phyloP scores from a whole-genome alignment of 2,797 vertebrate genomes.

The Dendrocincla fuliginosa region DNA sequence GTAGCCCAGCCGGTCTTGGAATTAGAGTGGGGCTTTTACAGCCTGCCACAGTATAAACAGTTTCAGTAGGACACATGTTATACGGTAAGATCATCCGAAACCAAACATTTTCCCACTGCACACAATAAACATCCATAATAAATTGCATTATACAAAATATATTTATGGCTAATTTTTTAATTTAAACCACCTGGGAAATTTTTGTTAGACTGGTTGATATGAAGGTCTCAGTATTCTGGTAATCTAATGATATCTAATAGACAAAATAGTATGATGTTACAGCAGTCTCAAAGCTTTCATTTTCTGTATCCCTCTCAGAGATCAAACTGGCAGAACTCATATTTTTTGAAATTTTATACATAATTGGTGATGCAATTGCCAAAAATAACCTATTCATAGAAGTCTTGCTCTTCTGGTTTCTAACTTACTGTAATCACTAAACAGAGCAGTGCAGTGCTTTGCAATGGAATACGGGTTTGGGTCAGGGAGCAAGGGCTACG shows the following conservation, averaged over 20 bases:
- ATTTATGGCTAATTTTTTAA: constrained; percentile 73
- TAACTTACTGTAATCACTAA: constrained; percentile 73
- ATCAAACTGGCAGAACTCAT: constrained; percentile 70
- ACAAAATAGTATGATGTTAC: constrained; percentile 70
- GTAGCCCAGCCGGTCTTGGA: not conserved
- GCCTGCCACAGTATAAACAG: constrained; percentile 19
- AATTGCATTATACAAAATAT: constrained; percentile 69
- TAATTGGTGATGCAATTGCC: constrained; percentile 74
- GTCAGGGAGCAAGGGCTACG: constrained; percentile 64
- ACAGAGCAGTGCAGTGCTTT: constrained; percentile 44
- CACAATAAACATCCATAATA: constrained; percentile 65
- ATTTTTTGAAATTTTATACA: constrained; percentile 75
- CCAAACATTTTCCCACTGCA: constrained; percentile 54
- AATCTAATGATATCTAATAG: constrained; percentile 73
- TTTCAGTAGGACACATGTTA: constrained; percentile 33
- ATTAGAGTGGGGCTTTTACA: not conserved
- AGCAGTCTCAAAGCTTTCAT: constrained; percentile 58
- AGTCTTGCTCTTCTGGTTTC: constrained; percentile 73
- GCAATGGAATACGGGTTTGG: constrained; percentile 67
- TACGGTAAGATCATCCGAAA: constrained; percentile 28
- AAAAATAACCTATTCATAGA: constrained; percentile 75
- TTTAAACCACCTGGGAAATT: constrained; percentile 64
- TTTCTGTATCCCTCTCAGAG: constrained; percentile 63
- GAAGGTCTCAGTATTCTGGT: constrained; percentile 60
- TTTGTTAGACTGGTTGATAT: constrained; percentile 64